Conservation (phyloP, 2,888 invertebrate genomes). For the Ectemnius continuus region DNA sequence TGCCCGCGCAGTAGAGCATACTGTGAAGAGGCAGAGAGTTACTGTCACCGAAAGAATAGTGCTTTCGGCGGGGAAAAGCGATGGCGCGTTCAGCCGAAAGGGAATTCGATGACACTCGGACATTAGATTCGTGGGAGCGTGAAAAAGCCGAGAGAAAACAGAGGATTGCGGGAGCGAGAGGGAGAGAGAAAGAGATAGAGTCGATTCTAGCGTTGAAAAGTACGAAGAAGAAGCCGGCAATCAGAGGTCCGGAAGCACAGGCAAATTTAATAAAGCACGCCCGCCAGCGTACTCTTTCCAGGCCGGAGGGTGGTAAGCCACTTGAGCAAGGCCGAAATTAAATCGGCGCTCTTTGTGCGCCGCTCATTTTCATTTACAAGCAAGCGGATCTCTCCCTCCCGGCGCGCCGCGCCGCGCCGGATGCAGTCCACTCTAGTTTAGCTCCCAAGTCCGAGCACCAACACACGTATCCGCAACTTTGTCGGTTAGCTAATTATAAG, state of each 20-base stretch:
- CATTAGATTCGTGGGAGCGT: no score
- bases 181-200: neutral
- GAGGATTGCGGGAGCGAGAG: neutral
- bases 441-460: no score
- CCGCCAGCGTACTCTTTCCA: neutral
- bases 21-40: neutral
- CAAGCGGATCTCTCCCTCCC: neutral
- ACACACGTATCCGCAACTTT: no score
- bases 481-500: no score
- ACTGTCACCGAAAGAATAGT: neutral
- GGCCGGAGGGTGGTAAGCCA: conserved; percentile 10
- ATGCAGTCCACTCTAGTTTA: no score
- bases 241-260: conserved; percentile 1
- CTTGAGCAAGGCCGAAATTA: neutral
- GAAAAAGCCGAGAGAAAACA: neutral
- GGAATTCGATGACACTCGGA: no score
- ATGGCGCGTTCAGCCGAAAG: no score
- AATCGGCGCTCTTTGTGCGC: conserved; percentile 18
- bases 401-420: no score
- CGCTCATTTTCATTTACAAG: neutral
- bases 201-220: neutral
- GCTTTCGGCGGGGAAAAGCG: no score
- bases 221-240: neutral
- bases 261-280: conserved; percentile 42
- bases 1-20: neutral